phyloP scores from a whole-genome alignment of 2,888 invertebrate genomes.

The Oasisia sp. region DNA sequence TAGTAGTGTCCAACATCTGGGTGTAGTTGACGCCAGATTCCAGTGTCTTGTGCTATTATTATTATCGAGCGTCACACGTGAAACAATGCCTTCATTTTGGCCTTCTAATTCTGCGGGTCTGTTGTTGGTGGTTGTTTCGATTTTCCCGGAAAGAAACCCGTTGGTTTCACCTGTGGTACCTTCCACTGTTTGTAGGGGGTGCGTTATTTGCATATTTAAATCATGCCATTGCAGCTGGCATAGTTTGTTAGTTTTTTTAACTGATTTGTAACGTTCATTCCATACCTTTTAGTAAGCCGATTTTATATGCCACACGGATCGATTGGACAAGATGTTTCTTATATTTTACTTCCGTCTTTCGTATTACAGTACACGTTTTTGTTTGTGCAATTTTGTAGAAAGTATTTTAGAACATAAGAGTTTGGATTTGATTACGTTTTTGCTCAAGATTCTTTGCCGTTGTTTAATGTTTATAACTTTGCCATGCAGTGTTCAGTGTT shows the following conservation, averaged over 20 bases:
- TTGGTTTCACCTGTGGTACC: background rate
- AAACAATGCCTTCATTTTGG: background rate
- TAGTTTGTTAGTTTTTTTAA: conserved; percentile 14
- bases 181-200: background rate
- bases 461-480: conserved; percentile 17
- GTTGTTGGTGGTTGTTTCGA: background rate
- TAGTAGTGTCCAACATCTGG: background rate
- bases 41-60: background rate
- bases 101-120: background rate
- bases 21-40: background rate
- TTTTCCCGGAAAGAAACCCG: background rate
- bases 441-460: conserved; percentile 6
- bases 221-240: background rate
- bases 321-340: conserved; percentile 17
- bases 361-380: background rate
- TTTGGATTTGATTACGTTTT: conserved; percentile 17
- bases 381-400: conserved; percentile 17
- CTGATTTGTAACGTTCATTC: conserved; percentile 10
- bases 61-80: background rate
- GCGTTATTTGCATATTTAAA: background rate
- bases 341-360: background rate
- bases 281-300: conserved; percentile 7
- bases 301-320: conserved; percentile 13
- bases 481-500: conserved; percentile 13
- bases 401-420: conserved; percentile 6